Percentiles rank a stretch among this genome's conserved stretches.
Evolutionary conservation across 2,797 vertebrate species (phyloP).

Genomic region (Thunnus albacares): DNA sequence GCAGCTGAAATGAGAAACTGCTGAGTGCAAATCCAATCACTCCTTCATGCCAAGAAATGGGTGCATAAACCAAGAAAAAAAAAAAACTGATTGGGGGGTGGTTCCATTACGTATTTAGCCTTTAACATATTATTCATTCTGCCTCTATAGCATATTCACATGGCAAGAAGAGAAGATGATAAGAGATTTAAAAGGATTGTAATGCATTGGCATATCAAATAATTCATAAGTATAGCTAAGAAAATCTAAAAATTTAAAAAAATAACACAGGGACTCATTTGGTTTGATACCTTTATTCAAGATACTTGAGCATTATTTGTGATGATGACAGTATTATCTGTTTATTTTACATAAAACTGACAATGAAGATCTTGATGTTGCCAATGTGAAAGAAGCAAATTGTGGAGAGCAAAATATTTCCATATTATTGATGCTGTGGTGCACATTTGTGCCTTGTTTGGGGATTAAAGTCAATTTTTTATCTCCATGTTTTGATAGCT

Average conservation of each 20-base stretch:
- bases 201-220: constrained; percentile 37
- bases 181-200: constrained; percentile 46
- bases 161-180: constrained; percentile 23
- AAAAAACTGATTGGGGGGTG: neutral
- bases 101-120: constrained; percentile 48
- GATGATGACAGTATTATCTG: constrained; percentile 15
- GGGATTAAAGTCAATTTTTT: constrained; percentile 42
- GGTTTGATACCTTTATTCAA: constrained; percentile 35
- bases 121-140: constrained; percentile 52
- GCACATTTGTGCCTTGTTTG: constrained; percentile 24
- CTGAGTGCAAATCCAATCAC: constrained; percentile 61
- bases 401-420: neutral
- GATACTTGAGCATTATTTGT: constrained; percentile 20
- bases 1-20: constrained; percentile 61
- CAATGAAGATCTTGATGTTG: constrained; percentile 26
- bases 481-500: constrained; percentile 35
- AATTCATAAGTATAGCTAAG: constrained; percentile 33
- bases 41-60: constrained; percentile 56
- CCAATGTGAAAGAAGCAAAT: constrained; percentile 7
- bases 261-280: constrained; percentile 18
- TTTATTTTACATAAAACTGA: constrained; percentile 31
- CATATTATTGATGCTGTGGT: neutral
- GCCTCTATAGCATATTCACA: constrained; percentile 26
- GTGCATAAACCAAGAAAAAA: constrained; percentile 38
- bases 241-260: too few species aligned